Base-by-base conservation (phyloP, 2,797 vertebrate species). In the Meriones psammophilus region DNA sequence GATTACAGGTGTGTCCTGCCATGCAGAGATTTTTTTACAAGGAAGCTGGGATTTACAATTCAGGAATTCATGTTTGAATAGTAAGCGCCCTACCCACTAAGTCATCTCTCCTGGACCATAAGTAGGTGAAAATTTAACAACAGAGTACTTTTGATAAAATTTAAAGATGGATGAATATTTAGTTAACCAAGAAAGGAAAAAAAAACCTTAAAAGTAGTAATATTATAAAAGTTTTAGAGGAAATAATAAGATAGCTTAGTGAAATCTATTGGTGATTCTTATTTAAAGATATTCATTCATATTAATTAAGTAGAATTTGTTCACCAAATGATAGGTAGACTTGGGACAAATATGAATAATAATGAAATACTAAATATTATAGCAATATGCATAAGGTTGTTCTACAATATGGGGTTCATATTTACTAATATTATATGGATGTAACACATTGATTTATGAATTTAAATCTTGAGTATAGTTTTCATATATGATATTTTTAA, bases 61-160 rank as follows among this genome's bases (percentile, higher is more conserved):
- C 10, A 20, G 54, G 26, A 10, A 14, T 17, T 73, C 4, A 60
- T 88, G n/a, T 39, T 30, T 73, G 22, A 39, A 60, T 4, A 60
- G 24, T 28, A 60, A 39, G 17, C 9, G 58, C 33, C 2, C 30
- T 30, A 42, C 50, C 9, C n/a, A 73, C 8, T 73, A 58, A 87
- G 26, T 8, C 14, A 73, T 73, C 8, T 73, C n/a, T 28, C 9
- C 50, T 58, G 69, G n/a, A 8, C 26, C 76, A 1, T 7, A 83
- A 79, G 28, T 56, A 22, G 17, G 28, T 84, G 1, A 73, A 46
- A 74, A 85, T 96, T 95, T 87, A 94, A 92, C 30, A 81, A n/a
- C 39, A 7, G 0, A 17, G 4, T 0, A 62, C 13, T 89, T 74
- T 0, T 13, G 58, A 58, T 88, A 54, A 69, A 46, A 71, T 95